Evolutionary conservation across 1,140 invertebrate species (phyloP).

Genomic region (Ceratoteleas bidentatus): DNA sequence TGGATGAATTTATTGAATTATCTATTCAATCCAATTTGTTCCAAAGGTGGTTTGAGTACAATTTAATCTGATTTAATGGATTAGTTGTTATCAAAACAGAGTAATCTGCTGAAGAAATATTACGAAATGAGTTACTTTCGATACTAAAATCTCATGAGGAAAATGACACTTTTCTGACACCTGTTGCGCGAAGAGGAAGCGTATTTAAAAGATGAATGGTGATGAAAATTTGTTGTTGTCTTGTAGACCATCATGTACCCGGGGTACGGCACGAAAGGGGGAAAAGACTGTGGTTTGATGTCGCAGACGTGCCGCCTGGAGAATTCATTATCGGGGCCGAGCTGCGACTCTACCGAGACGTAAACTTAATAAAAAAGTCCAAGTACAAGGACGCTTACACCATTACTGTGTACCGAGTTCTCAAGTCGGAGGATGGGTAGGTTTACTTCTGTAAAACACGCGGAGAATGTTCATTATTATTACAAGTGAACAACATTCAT

Average conservation of each 20-base stretch:
- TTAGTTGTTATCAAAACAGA: background rate
- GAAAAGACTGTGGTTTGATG: slow-evolving; percentile 94
- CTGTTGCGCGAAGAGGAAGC: too few species aligned
- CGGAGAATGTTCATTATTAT: background rate
- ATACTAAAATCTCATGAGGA: background rate
- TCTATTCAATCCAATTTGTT: too few species aligned
- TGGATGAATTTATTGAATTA: too few species aligned
- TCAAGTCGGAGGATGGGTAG: slow-evolving; percentile 75
- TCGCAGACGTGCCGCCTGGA: slow-evolving; percentile 89
- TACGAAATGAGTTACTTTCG: background rate
- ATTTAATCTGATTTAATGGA: too few species aligned
- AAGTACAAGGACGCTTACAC: slow-evolving; percentile 73
- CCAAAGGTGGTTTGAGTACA: too few species aligned
- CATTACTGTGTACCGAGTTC: slow-evolving; percentile 76
- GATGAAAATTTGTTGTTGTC: slow-evolving; percentile 28
- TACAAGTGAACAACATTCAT: background rate
- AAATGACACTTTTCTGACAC: background rate
- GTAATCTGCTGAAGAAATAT: background rate
- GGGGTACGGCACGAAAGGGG: slow-evolving; percentile 91
- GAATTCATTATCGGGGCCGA: slow-evolving; percentile 92
- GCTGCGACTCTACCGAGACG: slow-evolving; percentile 89
- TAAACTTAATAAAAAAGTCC: slow-evolving; percentile 69
- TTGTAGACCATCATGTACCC: slow-evolving; percentile 85
- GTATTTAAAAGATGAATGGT: background rate
- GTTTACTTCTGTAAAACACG: background rate